These are phyloP conservation scores for Poicephalus meyeri DNA, from an alignment of 2,113 vertebrate species.

Conservation along the genomic window DNA sequence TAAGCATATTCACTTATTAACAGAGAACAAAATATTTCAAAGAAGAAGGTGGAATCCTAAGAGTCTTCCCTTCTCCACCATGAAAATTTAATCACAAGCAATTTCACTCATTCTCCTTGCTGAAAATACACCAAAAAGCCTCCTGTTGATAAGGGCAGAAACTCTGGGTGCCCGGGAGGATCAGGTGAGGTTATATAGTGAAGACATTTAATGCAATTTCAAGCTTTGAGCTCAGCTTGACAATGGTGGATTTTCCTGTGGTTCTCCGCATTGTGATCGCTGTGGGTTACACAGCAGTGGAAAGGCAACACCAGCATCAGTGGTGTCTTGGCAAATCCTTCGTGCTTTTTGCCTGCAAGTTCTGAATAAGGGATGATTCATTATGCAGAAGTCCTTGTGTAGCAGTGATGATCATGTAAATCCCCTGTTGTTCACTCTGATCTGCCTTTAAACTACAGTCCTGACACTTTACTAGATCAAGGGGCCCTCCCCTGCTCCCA, in stretches of 20 bases:
- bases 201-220: neutral
- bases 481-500: neutral
- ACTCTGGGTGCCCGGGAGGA: neutral
- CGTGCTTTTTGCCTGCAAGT: neutral
- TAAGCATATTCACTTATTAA: conserved; percentile 54
- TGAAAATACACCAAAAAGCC: conserved; percentile 31
- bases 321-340: neutral
- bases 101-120: conserved; percentile 40
- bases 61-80: conserved; percentile 28
- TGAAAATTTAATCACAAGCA: conserved; percentile 63
- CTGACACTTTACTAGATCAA: neutral
- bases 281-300: neutral
- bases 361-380: neutral
- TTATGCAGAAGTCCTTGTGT: conserved; percentile 5
- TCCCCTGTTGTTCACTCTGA: conserved; percentile 4
- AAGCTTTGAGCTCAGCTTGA: conserved; percentile 24
- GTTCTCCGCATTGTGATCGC: conserved; percentile 26
- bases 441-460: conserved; percentile 1
- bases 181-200: neutral
- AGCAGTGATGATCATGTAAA: neutral
- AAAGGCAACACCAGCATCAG: conserved; percentile 4
- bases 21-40: conserved; percentile 48
- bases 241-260: neutral
- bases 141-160: neutral
- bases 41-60: conserved; percentile 35